These are phyloP conservation scores for Portunus trituberculatus DNA, from an alignment of 1,140 invertebrate genomes.

Conservation along the genomic window DNA sequence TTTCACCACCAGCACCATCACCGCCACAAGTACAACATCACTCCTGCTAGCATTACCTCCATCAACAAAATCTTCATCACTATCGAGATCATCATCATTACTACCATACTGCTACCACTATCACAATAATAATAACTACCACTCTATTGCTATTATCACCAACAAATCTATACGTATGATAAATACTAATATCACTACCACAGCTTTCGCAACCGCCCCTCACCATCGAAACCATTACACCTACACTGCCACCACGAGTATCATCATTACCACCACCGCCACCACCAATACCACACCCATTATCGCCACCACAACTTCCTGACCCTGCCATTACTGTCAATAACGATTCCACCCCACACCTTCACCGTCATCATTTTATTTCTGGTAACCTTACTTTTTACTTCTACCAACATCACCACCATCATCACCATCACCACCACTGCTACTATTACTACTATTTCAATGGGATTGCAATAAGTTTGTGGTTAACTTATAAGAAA, in stretches of 20 bases:
- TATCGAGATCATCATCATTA: too few species aligned
- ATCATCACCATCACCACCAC: too few species aligned
- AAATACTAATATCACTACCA: background rate
- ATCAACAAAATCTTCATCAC: too few species aligned
- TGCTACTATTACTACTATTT: too few species aligned
- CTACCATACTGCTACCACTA: background rate
- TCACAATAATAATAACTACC: background rate
- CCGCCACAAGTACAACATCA: too few species aligned
- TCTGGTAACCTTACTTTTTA: background rate
- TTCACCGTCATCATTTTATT: background rate
- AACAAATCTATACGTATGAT: too few species aligned
- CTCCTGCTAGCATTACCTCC: too few species aligned
- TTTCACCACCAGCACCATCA: too few species aligned
- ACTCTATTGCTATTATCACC: background rate
- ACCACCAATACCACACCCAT: background rate
- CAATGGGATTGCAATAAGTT: too few species aligned
- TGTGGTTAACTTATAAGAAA: too few species aligned
- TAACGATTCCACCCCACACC: background rate
- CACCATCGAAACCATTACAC: background rate
- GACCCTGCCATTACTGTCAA: background rate
- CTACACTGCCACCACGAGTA: background rate
- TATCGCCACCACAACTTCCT: background rate
- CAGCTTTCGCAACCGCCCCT: background rate
- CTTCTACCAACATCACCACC: background rate
- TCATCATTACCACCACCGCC: too few species aligned